Conservation (phyloP, 1,140 invertebrate species). For the Anthonomus grandis region DNA sequence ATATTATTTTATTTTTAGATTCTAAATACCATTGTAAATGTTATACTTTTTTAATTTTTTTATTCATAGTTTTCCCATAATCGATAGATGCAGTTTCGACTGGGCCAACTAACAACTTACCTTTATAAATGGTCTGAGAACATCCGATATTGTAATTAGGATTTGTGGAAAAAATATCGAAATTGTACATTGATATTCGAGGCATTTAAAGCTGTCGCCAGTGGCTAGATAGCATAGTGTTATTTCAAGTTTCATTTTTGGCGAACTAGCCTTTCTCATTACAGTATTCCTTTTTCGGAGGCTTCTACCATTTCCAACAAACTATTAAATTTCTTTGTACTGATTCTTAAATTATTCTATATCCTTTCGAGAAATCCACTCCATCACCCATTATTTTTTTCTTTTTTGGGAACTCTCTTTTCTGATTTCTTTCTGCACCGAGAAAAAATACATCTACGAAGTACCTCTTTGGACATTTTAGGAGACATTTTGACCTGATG, state of each 20-base stretch:
- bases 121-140: not conserved
- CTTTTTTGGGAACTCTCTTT: not conserved
- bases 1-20: no score
- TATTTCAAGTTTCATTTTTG: not conserved
- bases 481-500: not conserved
- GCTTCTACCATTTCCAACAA: not conserved
- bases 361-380: not conserved
- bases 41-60: no score
- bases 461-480: constrained; percentile 4
- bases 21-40: no score
- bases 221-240: not conserved
- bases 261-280: not conserved
- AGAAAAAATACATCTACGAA: constrained; percentile 5
- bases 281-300: not conserved
- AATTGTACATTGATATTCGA: not conserved
- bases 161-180: not conserved
- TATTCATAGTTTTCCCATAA: no score
- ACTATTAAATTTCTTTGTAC: not conserved
- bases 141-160: not conserved
- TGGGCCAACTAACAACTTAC: no score
- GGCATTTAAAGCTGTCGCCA: not conserved
- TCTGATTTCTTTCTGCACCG: not conserved
- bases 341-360: not conserved
- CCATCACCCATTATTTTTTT: no score
- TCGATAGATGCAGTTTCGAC: no score